phyloP scores from a whole-genome alignment of 2,888 invertebrate genomes.

The Eupithecia vulgata region DNA sequence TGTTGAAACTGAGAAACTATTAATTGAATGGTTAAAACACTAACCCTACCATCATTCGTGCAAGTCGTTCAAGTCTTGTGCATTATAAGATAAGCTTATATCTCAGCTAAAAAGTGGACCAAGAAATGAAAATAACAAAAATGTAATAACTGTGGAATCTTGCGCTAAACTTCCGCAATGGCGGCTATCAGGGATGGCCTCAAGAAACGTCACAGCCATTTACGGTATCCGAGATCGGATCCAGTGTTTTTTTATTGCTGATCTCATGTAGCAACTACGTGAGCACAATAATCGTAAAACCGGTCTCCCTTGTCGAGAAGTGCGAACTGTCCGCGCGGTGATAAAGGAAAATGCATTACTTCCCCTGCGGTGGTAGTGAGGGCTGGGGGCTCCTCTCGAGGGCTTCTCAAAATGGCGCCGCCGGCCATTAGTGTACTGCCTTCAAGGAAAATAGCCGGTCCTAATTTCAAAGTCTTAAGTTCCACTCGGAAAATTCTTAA shows the following conservation, averaged over 20 bases:
- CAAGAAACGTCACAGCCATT: conserved; percentile 47
- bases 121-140: conserved; percentile 20
- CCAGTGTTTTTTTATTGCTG: conserved; percentile 66
- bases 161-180: conserved; percentile 35
- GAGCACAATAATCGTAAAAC: conserved; percentile 81
- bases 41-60: background rate
- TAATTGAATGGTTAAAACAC: background rate
- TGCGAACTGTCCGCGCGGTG: conserved; percentile 78
- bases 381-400: conserved; percentile 71
- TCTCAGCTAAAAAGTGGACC: background rate
- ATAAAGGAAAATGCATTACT: conserved; percentile 83
- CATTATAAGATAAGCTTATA: background rate
- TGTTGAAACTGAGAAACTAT: conserved; percentile 56
- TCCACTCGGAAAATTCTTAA: conserved; percentile 51
- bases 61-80: background rate
- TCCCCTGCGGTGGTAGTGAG: conserved; percentile 63
- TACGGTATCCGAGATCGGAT: conserved; percentile 60
- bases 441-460: conserved; percentile 42
- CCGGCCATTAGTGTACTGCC: conserved; percentile 74
- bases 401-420: conserved; percentile 76
- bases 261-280: conserved; percentile 70
- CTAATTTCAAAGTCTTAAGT: conserved; percentile 67
- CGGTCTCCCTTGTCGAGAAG: conserved; percentile 72
- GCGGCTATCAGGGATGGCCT: conserved; percentile 38
- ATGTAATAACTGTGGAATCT: conserved; percentile 21